Conservation (phyloP, 2,113 vertebrate genomes). For the Puntigrus tetrazona region DNA sequence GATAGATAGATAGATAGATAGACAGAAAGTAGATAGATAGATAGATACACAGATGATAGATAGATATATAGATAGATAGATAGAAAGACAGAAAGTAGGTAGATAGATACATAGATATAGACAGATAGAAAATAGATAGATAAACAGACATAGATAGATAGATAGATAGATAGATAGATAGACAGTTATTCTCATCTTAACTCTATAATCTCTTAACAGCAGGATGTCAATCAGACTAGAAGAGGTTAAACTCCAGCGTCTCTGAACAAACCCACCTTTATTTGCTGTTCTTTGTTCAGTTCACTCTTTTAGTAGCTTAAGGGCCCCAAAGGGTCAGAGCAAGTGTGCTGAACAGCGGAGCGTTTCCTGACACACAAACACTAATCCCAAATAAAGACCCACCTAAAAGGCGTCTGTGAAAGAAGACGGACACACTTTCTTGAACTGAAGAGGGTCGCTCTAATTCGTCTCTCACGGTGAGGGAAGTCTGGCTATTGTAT, state of each 20-base stretch:
- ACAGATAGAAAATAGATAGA: neutral
- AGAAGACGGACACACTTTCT: neutral
- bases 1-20: neutral
- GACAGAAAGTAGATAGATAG: neutral
- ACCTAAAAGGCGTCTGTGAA: slow-evolving; percentile 3
- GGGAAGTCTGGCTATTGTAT: slow-evolving; percentile 20
- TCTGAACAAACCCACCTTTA: slow-evolving; percentile 8
- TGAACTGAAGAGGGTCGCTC: neutral
- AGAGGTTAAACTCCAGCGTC: neutral
- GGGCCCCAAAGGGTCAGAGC: neutral
- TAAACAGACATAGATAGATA: neutral
- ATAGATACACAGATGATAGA: no score
- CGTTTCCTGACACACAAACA: slow-evolving; percentile 16
- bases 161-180: neutral
- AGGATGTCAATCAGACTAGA: neutral
- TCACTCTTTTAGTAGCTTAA: neutral
- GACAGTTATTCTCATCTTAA: neutral
- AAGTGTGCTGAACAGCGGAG: slow-evolving; percentile 16
- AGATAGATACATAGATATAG: neutral
- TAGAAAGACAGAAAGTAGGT: neutral
- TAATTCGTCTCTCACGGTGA: neutral
- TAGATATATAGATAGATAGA: no score
- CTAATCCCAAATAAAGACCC: slow-evolving; percentile 17
- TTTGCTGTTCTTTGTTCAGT: neutral
- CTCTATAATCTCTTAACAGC: neutral